Conservation (phyloP, 2,888 invertebrate species). For the Nyleta sp. region DNA sequence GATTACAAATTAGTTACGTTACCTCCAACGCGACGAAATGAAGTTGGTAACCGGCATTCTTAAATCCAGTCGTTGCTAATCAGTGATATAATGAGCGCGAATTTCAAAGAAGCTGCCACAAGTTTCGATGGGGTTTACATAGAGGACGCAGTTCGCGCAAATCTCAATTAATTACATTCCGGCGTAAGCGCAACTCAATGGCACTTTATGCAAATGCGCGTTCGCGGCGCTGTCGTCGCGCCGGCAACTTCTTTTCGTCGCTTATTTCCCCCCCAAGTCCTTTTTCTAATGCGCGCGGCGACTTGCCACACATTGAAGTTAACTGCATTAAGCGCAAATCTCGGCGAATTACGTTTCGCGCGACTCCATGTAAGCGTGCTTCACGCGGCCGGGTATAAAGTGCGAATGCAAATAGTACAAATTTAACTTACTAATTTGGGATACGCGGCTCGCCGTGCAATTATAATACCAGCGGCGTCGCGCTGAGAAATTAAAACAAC, state of each 20-base stretch:
- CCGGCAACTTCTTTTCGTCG: background rate
- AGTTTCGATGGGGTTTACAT: conserved; percentile 35
- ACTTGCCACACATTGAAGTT: conserved; percentile 25
- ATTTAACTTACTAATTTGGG: conserved; percentile 56
- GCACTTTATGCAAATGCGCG: conserved; percentile 26
- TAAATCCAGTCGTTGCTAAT: conserved; percentile 16
- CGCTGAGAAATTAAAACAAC: conserved; percentile 47
- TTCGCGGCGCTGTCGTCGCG: conserved; percentile 5
- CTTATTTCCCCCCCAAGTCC: background rate
- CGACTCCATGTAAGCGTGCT: conserved; percentile 36
- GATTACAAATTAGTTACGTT: conserved; percentile 32
- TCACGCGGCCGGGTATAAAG: conserved; percentile 37
- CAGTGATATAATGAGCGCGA: conserved; percentile 30
- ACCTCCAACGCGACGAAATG: conserved; percentile 1
- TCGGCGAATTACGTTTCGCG: conserved; percentile 38
- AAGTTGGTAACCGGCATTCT: conserved; percentile 14
- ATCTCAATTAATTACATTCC: conserved; percentile 39
- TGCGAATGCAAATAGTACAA: conserved; percentile 52
- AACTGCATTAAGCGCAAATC: conserved; percentile 45
- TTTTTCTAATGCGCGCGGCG: conserved; percentile 5
- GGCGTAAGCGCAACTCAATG: conserved; percentile 26
- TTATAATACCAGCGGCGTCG: conserved; percentile 40
- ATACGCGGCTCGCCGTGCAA: conserved; percentile 29
- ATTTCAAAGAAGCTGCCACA: conserved; percentile 40
- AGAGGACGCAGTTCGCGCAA: background rate